Evolutionary conservation across 2,888 invertebrate genomes (phyloP), one percentile per base, ranked within the genome.

Genomic region (Morpho helenor): DNA sequence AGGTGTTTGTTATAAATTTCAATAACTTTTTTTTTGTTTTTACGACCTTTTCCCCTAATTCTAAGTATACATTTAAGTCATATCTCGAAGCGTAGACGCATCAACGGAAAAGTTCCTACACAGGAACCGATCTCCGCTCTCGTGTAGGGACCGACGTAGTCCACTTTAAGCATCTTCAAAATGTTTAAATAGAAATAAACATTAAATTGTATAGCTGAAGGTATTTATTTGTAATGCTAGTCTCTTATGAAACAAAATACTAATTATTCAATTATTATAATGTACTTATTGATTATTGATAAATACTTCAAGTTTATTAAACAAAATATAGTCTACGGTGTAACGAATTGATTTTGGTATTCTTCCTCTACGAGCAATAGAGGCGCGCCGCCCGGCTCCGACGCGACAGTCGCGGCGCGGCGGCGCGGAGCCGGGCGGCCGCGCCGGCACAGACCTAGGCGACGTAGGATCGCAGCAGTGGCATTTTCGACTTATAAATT

Each of bases 201-300:
- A 87, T 87, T 84, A 88, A 83, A 86, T 87, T 87, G 88, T 89
- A 89, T 90, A 90, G 89, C 89, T 88, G 89, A 88, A 86, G 84
- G 83, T 89, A 88, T 90, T 90, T 86, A 88, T 90, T 90, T 89
- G 87, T 90, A 89, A 88, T 88, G 89, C 90, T 90, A 90, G 90
- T 89, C 87, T 90, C 88, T 89, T 89, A 88, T 88, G 87, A 89
- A 89, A 87, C 86, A 85, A 16, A 16, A 88, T 87, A 90, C 88
- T 90, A 90, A 90, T 87, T 87, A 90, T 89, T 89, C 88, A 89
- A 89, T 90, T 89, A 90, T 88, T 87, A 82, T 89, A 90, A 89
- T 85, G 89, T 90, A 90, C 89, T 89, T 88, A 88, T 87, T 88
- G 89, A 89, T 89, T 88, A 88, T 88, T 84, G 87, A 89, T 88